Evolutionary conservation across 2,113 vertebrate genomes (phyloP), one percentile per base, ranked within the genome.

Genomic region (Hyla sarda): DNA sequence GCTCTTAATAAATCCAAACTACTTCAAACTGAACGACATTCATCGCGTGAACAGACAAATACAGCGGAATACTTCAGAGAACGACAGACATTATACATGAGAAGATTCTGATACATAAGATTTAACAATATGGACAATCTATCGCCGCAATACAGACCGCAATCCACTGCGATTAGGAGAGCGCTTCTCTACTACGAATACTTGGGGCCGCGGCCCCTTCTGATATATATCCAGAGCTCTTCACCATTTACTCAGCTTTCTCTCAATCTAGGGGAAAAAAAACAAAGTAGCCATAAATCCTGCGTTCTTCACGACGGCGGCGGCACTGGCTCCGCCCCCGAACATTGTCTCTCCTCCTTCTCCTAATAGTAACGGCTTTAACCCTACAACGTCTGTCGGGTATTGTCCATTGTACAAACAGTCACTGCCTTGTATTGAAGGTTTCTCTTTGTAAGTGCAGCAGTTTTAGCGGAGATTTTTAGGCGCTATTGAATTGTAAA

Each of bases 11-110:
- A 95, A 95, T 90, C 96, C 94, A 90, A 96, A 97, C 95, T 96
- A 98, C 93, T 87, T 95, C 94, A 87, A 82, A 94, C 93, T 76
- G 95, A 95, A 99, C 96, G 91, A 96, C 95, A 93, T 93, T 94
- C 96, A 96, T 92, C 83, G 94, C 93, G 96, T 92, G 95, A 94
- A 96, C 95, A 92, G 91, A 94, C 92, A 91, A 94, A 93, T 87
- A 87, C 85, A 92, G 93, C 91, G 91, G 88, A 95, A 95, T 94
- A 96, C 95, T 94, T 96, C 92, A 82, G 93, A 93, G 92, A 88
- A 88, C 88, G 89, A 94, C 92, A 85, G 93, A 94, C 92, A 91
- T 48, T 82, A 90, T 93, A 95, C 93, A 62, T 91, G 65, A 91
- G 90, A 88, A 56, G 4, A 34, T 85, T 85, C 56, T 83, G 92